phyloP scores from a whole-genome alignment of 2,797 vertebrate genomes.

The Hyperoplus immaculatus region DNA sequence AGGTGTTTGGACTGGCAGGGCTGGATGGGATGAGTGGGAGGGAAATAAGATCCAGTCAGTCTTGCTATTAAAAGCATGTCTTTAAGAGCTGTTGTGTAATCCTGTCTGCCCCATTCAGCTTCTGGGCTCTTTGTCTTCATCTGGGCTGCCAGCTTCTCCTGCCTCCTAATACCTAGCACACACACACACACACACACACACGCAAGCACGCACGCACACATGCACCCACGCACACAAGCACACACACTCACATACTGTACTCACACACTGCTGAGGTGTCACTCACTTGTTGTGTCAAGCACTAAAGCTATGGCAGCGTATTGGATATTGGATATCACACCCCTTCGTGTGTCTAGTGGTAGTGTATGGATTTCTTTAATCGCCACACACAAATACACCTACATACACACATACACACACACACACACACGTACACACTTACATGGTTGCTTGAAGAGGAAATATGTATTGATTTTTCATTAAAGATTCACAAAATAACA shows the following conservation, averaged over 20 bases:
- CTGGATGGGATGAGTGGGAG: slow-evolving; percentile 58
- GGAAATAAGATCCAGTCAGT: slow-evolving; percentile 71
- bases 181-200: slow-evolving; percentile 27
- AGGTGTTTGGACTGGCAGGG: slow-evolving; percentile 19
- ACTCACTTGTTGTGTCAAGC: slow-evolving; percentile 48
- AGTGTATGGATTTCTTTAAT: slow-evolving; percentile 32
- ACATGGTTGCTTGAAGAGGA: too few relatives aligned
- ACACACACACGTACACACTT: neutral
- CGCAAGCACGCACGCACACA: slow-evolving; percentile 1
- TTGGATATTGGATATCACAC: slow-evolving; percentile 43
- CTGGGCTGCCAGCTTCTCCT: slow-evolving; percentile 52
- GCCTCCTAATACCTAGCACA: slow-evolving; percentile 58
- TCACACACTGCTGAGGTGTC: slow-evolving; percentile 45
- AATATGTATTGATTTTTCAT: too few relatives aligned
- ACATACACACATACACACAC: neutral
- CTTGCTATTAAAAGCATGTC: slow-evolving; percentile 75
- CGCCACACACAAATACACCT: slow-evolving; percentile 9
- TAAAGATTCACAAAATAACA: neutral
- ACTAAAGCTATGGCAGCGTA: slow-evolving; percentile 12
- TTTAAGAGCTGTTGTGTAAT: slow-evolving; percentile 82
- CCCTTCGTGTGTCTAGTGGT: slow-evolving; percentile 31
- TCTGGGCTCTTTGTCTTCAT: slow-evolving; percentile 70
- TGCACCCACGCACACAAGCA: neutral
- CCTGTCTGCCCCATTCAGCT: slow-evolving; percentile 73
- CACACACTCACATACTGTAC: slow-evolving; percentile 15